phyloP scores from a whole-genome alignment of 2,888 invertebrate species.

The Drosophila mercatorum region DNA sequence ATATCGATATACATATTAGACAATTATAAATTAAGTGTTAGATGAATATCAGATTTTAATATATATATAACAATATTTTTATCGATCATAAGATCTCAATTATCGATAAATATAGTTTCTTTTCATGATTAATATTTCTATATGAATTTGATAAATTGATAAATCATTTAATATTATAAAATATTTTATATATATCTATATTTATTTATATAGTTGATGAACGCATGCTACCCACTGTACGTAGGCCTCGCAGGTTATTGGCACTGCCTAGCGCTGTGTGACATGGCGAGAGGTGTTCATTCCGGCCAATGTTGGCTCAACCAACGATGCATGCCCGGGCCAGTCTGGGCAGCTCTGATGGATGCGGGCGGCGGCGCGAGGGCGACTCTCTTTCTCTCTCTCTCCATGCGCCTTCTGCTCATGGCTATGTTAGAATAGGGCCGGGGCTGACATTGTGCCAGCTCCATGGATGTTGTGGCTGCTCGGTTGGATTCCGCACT shows the following conservation, averaged over 20 bases:
- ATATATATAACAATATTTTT: too few species aligned
- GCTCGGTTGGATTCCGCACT: slow-evolving; percentile 24
- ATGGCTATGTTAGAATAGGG: not conserved
- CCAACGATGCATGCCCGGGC: slow-evolving; percentile 69
- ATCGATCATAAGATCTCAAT: not conserved
- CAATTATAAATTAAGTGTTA: too few species aligned
- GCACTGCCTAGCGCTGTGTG: slow-evolving; percentile 34
- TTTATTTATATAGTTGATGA: not conserved
- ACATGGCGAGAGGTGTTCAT: slow-evolving; percentile 45
- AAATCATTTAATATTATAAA: too few species aligned
- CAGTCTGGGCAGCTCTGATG: slow-evolving; percentile 41
- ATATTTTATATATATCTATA: too few species aligned
- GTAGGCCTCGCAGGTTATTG: slow-evolving; percentile 15
- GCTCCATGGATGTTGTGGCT: slow-evolving; percentile 35
- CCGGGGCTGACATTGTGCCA: slow-evolving; percentile 16
- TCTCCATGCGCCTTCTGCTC: not conserved
- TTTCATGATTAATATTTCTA: not conserved
- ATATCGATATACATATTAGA: not conserved
- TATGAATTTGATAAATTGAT: not conserved
- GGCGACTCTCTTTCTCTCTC: not conserved
- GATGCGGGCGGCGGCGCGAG: slow-evolving; percentile 30
- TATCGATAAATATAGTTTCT: not conserved
- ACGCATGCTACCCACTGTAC: slow-evolving; percentile 22
- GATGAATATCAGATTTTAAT: too few species aligned
- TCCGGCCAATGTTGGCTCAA: slow-evolving; percentile 63